phyloP scores from a whole-genome alignment of 2,113 vertebrate species.

The Anarhynchus alexandrinus region DNA sequence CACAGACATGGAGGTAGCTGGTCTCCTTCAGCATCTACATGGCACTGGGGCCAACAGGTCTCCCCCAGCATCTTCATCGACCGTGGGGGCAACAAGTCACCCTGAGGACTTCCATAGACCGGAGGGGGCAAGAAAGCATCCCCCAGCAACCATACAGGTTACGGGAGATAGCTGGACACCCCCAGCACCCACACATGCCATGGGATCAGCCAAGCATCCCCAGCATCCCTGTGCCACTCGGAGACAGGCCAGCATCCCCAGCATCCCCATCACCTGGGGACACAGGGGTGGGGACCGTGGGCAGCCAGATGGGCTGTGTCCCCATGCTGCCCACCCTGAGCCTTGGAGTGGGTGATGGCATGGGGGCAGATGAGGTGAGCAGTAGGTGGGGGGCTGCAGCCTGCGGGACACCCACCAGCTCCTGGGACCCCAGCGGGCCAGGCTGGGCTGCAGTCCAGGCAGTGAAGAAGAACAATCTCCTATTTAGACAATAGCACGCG shows the following conservation, averaged over 20 bases:
- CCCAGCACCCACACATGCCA: background rate
- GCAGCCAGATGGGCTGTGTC: background rate
- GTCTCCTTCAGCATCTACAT: background rate
- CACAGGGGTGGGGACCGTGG: background rate
- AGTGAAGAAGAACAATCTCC: background rate
- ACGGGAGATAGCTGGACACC: background rate
- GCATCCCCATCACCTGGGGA: background rate
- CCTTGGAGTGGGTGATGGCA: background rate
- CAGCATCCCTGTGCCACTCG: background rate
- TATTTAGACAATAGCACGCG: constrained; percentile 31
- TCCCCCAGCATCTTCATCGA: accelerated
- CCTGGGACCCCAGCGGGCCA: background rate
- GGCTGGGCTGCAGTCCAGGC: background rate
- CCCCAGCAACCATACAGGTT: background rate
- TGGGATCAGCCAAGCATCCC: background rate
- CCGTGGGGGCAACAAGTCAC: background rate
- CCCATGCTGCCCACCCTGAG: accelerated
- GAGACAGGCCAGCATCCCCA: background rate
- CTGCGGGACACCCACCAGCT: background rate
- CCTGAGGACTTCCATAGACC: accelerated
- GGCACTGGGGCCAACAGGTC: background rate
- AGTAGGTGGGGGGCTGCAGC: accelerated
- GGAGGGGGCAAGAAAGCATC: background rate
- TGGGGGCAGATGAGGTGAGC: background rate
- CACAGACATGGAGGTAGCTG: background rate